A percentile compares a stretch with the other conserved stretches of the same genome.
These are phyloP conservation scores for Smittia aterrima DNA, from an alignment of 2,888 invertebrate species.

Conservation along the genomic window DNA sequence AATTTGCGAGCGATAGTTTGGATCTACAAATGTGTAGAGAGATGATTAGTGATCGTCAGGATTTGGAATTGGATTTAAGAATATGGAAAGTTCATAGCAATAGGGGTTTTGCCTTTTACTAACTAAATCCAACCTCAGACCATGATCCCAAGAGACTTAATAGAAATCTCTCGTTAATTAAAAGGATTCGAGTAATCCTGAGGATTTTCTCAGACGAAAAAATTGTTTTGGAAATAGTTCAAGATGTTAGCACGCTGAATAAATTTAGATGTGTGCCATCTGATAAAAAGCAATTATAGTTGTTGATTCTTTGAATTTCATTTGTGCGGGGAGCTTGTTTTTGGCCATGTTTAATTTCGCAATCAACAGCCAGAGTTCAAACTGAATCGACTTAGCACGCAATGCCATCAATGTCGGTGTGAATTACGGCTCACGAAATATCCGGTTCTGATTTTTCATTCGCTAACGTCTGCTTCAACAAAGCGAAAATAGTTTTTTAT, in stretches of 20 bases:
- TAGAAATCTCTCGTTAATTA: neutral
- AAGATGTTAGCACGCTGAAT: constrained; percentile 4
- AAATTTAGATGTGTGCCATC: constrained; percentile 2
- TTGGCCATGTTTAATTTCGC: constrained; percentile 22
- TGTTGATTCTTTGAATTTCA: constrained; percentile 27
- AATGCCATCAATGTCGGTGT: constrained; percentile 39
- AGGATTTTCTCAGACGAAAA: neutral
- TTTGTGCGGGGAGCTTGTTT: neutral
- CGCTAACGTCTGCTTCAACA: neutral
- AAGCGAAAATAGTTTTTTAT: no score
- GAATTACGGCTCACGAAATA: constrained; percentile 40
- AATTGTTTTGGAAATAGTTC: constrained; percentile 16
- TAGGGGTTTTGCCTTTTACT: no score
- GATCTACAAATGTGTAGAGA: no score
- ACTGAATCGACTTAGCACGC: constrained; percentile 32
- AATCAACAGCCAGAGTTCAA: constrained; percentile 33
- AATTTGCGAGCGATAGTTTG: neutral
- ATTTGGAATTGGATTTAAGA: no score
- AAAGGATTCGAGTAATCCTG: neutral
- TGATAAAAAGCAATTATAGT: constrained; percentile 26
- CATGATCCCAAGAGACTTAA: no score
- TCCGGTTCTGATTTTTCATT: constrained; percentile 39
- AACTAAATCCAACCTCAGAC: no score
- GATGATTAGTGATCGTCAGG: no score
- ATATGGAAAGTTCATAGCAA: no score